Percentiles rank a stretch among this genome's conserved stretches.
Evolutionary conservation across 2,797 vertebrate genomes (phyloP).

Genomic region (Semaprochilodus insignis): DNA sequence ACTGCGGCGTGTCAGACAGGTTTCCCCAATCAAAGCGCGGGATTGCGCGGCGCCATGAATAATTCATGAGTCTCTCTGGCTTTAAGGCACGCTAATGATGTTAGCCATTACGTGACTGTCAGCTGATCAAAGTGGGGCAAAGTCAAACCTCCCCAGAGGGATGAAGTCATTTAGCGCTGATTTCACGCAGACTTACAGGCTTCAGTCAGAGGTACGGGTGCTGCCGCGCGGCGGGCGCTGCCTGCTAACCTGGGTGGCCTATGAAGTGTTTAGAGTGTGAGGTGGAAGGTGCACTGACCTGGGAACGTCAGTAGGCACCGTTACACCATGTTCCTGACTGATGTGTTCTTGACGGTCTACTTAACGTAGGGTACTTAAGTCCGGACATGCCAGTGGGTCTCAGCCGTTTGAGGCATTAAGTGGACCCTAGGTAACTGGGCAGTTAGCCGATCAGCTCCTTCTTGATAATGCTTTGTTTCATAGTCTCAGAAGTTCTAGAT

Average conservation of each 20-base stretch:
- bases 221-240: background rate
- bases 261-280: too few relatives aligned
- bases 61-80: conserved; percentile 11
- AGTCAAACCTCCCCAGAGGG: background rate
- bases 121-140: conserved; percentile 1
- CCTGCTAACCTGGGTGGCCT: background rate
- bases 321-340: too few relatives aligned
- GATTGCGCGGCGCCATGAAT: background rate
- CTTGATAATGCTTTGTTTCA: too few relatives aligned
- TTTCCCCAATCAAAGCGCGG: conserved; percentile 14
- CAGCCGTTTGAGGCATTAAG: too few relatives aligned
- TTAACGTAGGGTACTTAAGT: too few relatives aligned
- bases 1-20: conserved; percentile 2
- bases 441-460: too few relatives aligned
- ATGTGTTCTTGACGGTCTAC: too few relatives aligned
- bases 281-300: too few relatives aligned
- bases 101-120: conserved; percentile 4
- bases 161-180: background rate
- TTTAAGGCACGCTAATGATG: background rate
- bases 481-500: too few relatives aligned
- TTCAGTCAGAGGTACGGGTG: background rate
- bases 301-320: too few relatives aligned
- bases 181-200: background rate
- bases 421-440: too few relatives aligned
- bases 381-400: too few relatives aligned